Evolutionary conservation across 2,797 vertebrate genomes (phyloP).

Genomic region (Sorex maritimensis): DNA sequence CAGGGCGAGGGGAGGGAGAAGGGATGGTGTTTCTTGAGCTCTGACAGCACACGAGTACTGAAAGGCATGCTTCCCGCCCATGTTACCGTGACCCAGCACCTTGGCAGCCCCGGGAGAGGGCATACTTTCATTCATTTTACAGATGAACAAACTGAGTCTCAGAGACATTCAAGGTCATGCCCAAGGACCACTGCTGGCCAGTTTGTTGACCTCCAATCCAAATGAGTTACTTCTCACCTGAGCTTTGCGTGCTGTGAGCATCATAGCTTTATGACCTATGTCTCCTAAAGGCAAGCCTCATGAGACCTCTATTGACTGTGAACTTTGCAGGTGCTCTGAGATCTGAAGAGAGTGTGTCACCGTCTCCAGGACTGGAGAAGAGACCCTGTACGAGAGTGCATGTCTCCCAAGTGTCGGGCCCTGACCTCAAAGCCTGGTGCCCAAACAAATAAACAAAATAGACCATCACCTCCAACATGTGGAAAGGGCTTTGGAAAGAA

Average conservation of each 20-base stretch:
- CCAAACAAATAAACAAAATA: neutral
- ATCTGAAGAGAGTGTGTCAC: neutral
- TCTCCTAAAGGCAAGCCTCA: neutral
- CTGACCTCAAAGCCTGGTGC: too few species aligned
- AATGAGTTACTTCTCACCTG: slow-evolving; percentile 9
- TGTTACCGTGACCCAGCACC: neutral
- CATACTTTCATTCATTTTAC: slow-evolving; percentile 37
- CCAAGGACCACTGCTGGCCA: neutral
- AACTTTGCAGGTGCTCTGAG: neutral
- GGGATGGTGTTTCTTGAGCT: neutral
- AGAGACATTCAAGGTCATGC: neutral
- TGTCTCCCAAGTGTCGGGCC: too few species aligned
- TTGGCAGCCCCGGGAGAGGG: too few species aligned
- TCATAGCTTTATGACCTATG: neutral
- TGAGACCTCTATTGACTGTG: slow-evolving; percentile 5
- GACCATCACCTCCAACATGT: neutral
- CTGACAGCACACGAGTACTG: neutral
- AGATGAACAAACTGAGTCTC: slow-evolving; percentile 45
- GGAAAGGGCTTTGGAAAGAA: neutral
- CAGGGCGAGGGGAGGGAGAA: neutral
- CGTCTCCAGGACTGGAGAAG: too few species aligned
- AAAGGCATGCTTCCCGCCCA: neutral
- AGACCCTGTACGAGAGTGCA: too few species aligned
- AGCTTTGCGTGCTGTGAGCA: neutral
- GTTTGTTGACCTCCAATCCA: neutral